Evolutionary conservation across 2,888 invertebrate genomes (phyloP).

Genomic region (Dysmachus trigonus): DNA sequence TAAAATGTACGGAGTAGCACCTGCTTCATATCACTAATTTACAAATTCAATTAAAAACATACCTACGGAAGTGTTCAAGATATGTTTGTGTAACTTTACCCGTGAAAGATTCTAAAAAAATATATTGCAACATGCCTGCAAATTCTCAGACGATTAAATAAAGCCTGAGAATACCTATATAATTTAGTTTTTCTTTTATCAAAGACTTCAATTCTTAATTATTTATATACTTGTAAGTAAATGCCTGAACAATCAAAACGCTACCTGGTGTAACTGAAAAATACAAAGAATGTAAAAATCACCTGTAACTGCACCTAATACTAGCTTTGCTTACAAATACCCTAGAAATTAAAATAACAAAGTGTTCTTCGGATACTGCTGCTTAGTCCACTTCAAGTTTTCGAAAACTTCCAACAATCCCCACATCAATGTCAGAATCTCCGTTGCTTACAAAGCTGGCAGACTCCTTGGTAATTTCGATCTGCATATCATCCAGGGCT

Average conservation of each 20-base stretch:
- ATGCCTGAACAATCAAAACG: neutral
- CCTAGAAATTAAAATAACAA: neutral
- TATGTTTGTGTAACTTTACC: neutral
- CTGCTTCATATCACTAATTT: slow-evolving; percentile 37
- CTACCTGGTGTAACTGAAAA: neutral
- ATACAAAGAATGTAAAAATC: neutral
- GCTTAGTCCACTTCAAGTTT: slow-evolving; percentile 82
- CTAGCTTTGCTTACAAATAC: neutral
- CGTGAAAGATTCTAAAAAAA: neutral
- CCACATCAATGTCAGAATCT: slow-evolving; percentile 75
- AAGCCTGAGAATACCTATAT: neutral
- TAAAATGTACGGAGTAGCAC: slow-evolving; percentile 32
- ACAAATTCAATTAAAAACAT: neutral
- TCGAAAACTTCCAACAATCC: slow-evolving; percentile 83
- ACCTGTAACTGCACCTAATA: slow-evolving; percentile 10
- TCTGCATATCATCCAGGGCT: slow-evolving; percentile 78
- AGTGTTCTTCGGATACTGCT: neutral
- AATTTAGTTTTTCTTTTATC: neutral
- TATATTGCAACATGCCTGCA: slow-evolving; percentile 36
- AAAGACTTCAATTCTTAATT: neutral
- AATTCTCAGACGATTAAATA: neutral
- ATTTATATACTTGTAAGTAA: neutral
- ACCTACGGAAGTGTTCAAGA: neutral
- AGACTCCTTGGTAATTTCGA: slow-evolving; percentile 70
- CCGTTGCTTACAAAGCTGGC: slow-evolving; percentile 69